Percentiles rank a stretch among this genome's conserved stretches.
These are phyloP conservation scores for Gambusia holbrooki DNA, from an alignment of 2,113 vertebrate genomes.

Conservation along the genomic window DNA sequence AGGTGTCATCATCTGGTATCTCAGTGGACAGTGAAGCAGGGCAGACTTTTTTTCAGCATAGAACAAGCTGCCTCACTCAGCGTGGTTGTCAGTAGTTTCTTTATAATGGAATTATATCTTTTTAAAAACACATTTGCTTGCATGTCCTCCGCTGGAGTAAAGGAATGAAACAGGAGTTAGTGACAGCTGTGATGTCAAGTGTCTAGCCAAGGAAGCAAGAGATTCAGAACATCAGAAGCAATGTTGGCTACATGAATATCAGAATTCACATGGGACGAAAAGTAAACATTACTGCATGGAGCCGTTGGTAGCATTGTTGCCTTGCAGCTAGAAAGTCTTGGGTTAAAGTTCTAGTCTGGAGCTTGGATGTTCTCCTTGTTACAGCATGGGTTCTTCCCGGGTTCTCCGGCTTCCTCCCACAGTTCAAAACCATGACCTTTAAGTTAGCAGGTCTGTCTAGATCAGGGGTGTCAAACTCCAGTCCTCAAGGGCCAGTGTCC, in stretches of 20 bases:
- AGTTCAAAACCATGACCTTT: not conserved
- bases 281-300: not conserved
- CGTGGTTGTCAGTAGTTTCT: conserved; percentile 10
- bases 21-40: not conserved
- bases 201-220: not conserved
- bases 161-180: conserved; percentile 7
- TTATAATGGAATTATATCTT: not conserved
- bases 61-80: not conserved
- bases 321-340: too few relatives aligned
- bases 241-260: not conserved
- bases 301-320: too few relatives aligned
- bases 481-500: too few relatives aligned
- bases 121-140: not conserved
- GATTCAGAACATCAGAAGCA: not conserved
- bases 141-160: conserved; percentile 12
- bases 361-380: too few relatives aligned
- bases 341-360: too few relatives aligned
- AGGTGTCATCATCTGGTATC: conserved; percentile 1
- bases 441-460: not conserved
- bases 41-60: not conserved
- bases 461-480: too few relatives aligned
- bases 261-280: not conserved
- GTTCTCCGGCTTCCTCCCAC: too few relatives aligned
- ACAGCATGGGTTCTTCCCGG: too few relatives aligned
- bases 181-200: not conserved